phyloP scores from a whole-genome alignment of 2,888 invertebrate species.

The Corythucha ciliata region DNA sequence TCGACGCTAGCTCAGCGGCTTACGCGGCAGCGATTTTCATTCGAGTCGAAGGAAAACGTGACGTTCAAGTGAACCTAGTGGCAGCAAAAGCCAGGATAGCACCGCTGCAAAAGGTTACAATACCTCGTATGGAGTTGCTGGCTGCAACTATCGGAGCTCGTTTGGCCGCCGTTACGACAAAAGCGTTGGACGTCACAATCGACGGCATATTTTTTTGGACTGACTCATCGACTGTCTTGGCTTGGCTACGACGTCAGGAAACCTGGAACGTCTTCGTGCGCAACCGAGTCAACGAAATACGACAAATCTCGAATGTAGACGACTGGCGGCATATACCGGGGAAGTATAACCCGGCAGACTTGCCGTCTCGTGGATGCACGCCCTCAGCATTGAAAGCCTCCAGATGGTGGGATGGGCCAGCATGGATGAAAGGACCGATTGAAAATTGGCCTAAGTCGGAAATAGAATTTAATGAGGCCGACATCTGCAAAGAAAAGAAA shows the following conservation, averaged over 20 bases:
- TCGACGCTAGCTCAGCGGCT: slow-evolving; percentile 16
- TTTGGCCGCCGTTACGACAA: too few species aligned
- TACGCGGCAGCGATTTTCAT: slow-evolving; percentile 23
- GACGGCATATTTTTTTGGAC: slow-evolving; percentile 13
- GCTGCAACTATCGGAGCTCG: slow-evolving; percentile 13
- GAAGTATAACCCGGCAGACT: slow-evolving; percentile 16
- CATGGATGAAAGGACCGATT: background rate
- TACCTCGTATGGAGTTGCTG: slow-evolving; percentile 13
- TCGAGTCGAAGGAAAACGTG: slow-evolving; percentile 1
- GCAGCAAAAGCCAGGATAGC: slow-evolving; percentile 6
- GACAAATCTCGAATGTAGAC: background rate
- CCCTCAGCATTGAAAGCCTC: background rate
- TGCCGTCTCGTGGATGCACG: slow-evolving; percentile 21
- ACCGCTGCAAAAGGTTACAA: background rate
- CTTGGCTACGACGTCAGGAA: slow-evolving; percentile 18
- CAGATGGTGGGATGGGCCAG: slow-evolving; percentile 19
- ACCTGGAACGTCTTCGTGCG: slow-evolving; percentile 21
- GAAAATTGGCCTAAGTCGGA: slow-evolving; percentile 1
- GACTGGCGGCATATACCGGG: slow-evolving; percentile 16
- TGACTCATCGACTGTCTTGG: slow-evolving; percentile 19
- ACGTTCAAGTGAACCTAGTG: background rate
- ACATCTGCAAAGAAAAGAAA: background rate
- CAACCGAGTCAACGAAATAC: slow-evolving; percentile 18
- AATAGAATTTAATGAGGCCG: background rate
- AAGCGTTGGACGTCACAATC: background rate